phyloP scores from a whole-genome alignment of 1,140 invertebrate genomes.

The Diachasma alloeum region DNA sequence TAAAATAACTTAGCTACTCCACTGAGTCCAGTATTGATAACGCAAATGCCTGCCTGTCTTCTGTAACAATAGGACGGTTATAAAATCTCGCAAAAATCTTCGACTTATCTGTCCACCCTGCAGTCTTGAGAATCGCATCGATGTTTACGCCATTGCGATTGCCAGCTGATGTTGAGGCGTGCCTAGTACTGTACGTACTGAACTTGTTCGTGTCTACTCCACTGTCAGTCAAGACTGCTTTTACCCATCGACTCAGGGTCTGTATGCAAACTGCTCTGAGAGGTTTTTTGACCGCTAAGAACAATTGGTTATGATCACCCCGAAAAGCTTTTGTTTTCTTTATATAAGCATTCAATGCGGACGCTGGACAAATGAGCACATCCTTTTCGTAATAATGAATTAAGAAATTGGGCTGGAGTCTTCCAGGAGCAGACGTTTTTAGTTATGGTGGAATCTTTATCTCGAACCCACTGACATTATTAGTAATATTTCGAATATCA shows the following conservation, averaged over 20 bases:
- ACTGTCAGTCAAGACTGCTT: not conserved
- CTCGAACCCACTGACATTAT: too few species aligned
- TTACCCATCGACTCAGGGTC: conserved; percentile 24
- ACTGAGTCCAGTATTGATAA: not conserved
- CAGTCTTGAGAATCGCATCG: conserved; percentile 29
- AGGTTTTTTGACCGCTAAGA: too few species aligned
- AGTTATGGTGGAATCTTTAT: too few species aligned
- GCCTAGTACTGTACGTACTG: conserved; percentile 20
- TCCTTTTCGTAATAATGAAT: too few species aligned
- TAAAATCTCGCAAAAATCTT: conserved; percentile 38
- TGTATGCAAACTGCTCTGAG: conserved; percentile 10
- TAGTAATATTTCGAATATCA: too few species aligned
- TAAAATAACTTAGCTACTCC: too few species aligned
- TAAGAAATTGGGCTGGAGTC: too few species aligned
- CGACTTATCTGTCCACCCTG: conserved; percentile 37
- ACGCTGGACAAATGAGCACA: too few species aligned
- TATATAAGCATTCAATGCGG: too few species aligned
- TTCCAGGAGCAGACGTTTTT: too few species aligned
- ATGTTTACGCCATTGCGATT: conserved; percentile 4
- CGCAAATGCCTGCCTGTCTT: not conserved
- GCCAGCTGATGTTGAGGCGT: conserved; percentile 15
- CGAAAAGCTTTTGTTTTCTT: too few species aligned
- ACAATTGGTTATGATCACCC: too few species aligned
- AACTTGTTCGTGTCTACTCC: conserved; percentile 21
- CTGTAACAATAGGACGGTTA: not conserved